Conservation (phyloP, 1,140 invertebrate genomes). For the Drosophila bipectinata region DNA sequence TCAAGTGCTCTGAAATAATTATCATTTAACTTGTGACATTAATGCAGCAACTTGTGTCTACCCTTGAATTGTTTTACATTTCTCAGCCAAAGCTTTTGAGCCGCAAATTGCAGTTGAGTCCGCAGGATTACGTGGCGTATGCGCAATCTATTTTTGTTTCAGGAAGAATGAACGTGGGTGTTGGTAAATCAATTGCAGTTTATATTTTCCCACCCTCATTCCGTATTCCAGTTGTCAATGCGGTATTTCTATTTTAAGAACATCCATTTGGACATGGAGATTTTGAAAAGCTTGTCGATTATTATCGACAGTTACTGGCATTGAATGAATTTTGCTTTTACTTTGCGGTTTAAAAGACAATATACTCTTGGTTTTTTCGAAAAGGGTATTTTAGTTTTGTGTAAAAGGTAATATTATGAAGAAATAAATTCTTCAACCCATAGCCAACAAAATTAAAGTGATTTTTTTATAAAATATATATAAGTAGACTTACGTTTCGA, state of each 20-base stretch:
- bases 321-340: neutral
- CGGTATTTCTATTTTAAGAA: constrained; percentile 8
- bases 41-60: constrained; percentile 9
- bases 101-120: neutral
- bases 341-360: neutral
- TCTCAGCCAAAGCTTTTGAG: neutral
- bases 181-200: constrained; percentile 27
- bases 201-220: neutral
- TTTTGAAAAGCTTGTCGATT: constrained; percentile 1
- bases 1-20: constrained; percentile 57
- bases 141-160: constrained; percentile 7
- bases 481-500: neutral
- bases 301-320: neutral
- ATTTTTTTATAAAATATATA: no score
- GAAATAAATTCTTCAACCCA: no score
- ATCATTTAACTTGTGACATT: constrained; percentile 50
- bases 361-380: neutral
- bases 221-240: neutral
- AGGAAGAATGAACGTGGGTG: neutral
- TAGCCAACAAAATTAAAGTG: no score
- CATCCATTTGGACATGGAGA: neutral
- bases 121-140: constrained; percentile 10
- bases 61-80: neutral
- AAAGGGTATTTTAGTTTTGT: no score
- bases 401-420: no score